Evolutionary conservation across 1,140 invertebrate species (phyloP).

Genomic region (Ericerus pela): DNA sequence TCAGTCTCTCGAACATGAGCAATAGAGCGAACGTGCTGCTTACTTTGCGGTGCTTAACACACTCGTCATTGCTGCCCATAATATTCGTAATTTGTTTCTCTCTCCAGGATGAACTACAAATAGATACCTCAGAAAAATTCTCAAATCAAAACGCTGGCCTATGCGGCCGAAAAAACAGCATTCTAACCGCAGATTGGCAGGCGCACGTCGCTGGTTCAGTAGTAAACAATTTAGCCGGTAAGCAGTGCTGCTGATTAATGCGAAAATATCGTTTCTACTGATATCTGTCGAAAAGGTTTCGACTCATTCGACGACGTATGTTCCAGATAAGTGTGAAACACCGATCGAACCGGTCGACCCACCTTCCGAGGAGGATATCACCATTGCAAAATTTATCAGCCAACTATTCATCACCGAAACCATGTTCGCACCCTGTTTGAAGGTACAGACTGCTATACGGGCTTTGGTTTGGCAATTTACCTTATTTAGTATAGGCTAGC

Average conservation of each 20-base stretch:
- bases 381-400: neutral
- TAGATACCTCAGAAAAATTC: constrained; percentile 47
- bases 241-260: no score
- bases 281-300: neutral
- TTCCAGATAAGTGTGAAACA: neutral
- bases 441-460: no score
- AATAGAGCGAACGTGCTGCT: no score
- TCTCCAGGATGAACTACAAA: constrained; percentile 38
- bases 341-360: neutral
- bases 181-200: no score
- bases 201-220: no score
- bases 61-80: neutral
- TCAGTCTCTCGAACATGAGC: no score
- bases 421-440: neutral
- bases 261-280: no score
- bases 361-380: neutral
- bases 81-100: neutral
- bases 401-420: neutral
- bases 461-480: no score
- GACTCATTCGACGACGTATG: neutral
- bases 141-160: constrained; percentile 67
- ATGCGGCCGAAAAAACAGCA: constrained; percentile 45
- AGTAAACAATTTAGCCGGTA: no score
- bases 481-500: no score
- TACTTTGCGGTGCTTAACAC: no score